phyloP scores from a whole-genome alignment of 2,113 vertebrate genomes.

The Colinus virginianus region DNA sequence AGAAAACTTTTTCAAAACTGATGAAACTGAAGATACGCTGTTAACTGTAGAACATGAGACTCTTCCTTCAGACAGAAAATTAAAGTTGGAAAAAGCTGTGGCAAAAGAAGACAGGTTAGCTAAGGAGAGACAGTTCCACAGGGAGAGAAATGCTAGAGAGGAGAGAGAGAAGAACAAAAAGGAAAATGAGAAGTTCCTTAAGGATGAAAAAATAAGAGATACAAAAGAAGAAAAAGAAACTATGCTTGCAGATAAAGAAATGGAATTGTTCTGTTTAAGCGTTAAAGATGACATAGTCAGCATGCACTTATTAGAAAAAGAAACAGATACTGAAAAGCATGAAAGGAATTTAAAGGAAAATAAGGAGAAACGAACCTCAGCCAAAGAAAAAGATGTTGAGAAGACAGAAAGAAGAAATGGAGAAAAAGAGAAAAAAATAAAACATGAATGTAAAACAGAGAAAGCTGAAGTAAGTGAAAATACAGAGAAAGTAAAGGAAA shows the following conservation, averaged over 20 bases:
- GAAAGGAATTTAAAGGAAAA: conserved; percentile 83
- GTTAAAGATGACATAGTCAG: conserved; percentile 66
- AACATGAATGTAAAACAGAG: conserved; percentile 85
- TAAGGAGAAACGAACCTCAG: conserved; percentile 85
- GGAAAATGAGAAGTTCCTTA: conserved; percentile 84
- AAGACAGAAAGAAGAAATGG: conserved; percentile 87
- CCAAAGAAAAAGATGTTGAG: conserved; percentile 89
- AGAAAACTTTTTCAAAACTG: conserved; percentile 99
- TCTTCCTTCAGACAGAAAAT: conserved; percentile 81
- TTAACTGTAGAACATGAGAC: conserved; percentile 84
- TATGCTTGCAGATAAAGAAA: conserved; percentile 77
- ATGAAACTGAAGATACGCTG: conserved; percentile 88
- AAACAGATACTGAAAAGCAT: conserved; percentile 84
- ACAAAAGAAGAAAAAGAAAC: conserved; percentile 86
- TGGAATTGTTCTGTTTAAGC: conserved; percentile 74
- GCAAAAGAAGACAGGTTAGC: conserved; percentile 87
- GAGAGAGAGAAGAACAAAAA: conserved; percentile 89
- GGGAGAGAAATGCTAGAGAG: conserved; percentile 88
- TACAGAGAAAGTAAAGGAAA: conserved; percentile 87
- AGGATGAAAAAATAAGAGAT: conserved; percentile 87
- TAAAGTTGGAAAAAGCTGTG: conserved; percentile 81
- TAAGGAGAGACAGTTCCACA: conserved; percentile 88
- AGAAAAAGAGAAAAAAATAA: conserved; percentile 93
- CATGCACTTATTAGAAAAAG: conserved; percentile 70
- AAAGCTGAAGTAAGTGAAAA: conserved; percentile 84